These are phyloP conservation scores for Osmerus eperlanus DNA, from an alignment of 2,113 vertebrate species.

Conservation along the genomic window DNA sequence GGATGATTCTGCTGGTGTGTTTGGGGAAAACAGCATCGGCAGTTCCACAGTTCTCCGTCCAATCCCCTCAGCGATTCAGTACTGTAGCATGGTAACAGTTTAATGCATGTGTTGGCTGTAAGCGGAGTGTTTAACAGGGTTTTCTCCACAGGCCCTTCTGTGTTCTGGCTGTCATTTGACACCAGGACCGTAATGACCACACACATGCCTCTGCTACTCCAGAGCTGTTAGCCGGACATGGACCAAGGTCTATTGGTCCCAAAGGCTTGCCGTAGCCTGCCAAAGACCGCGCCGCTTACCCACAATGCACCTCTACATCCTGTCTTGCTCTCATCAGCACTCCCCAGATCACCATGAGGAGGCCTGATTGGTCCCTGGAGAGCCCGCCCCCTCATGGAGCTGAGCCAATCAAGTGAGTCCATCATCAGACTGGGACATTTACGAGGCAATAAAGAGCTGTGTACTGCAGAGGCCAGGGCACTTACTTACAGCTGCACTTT, in stretches of 20 bases:
- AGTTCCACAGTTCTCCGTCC: too few species aligned
- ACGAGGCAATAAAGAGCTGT: not conserved
- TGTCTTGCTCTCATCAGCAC: not conserved
- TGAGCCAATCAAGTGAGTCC: conserved; percentile 5
- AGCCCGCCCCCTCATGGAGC: not conserved
- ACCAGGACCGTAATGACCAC: too few species aligned
- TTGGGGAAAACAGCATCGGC: too few species aligned
- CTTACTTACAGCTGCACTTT: not conserved
- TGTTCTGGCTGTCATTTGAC: too few species aligned
- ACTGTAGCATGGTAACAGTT: too few species aligned
- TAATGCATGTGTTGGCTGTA: too few species aligned
- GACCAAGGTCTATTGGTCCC: not conserved
- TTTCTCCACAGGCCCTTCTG: too few species aligned
- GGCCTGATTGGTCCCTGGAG: not conserved
- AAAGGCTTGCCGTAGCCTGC: not conserved
- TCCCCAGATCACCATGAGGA: not conserved
- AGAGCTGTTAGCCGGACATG: not conserved
- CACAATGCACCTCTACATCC: not conserved
- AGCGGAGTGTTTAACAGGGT: too few species aligned
- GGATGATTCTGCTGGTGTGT: too few species aligned
- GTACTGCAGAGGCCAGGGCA: not conserved
- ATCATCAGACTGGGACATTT: not conserved
- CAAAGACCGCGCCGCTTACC: not conserved
- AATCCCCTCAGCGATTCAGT: too few species aligned
- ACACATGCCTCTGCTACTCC: too few species aligned